phyloP scores from a whole-genome alignment of 2,113 vertebrate species.

The Chaetorhynchus papuensis region DNA sequence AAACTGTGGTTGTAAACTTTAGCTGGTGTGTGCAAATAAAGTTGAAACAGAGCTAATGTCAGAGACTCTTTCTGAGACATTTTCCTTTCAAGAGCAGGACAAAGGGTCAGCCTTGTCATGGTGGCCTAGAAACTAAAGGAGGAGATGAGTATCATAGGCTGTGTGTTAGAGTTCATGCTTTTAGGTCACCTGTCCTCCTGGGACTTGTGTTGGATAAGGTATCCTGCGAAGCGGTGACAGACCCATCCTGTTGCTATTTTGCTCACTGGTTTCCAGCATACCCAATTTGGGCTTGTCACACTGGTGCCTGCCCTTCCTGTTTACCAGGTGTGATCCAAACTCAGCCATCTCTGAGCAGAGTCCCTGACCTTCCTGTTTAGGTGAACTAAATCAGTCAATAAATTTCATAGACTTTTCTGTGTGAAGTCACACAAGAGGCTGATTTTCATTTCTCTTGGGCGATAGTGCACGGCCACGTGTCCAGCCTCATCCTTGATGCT shows the following conservation, averaged over 20 bases:
- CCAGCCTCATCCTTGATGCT: not conserved
- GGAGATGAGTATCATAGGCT: not conserved
- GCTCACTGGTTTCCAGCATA: not conserved
- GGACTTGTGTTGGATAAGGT: not conserved
- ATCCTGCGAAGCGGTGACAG: not conserved
- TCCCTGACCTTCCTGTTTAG: not conserved
- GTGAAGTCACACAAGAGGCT: not conserved
- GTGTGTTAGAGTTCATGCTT: not conserved
- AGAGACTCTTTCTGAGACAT: not conserved
- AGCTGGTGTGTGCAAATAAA: not conserved
- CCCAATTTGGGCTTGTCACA: not conserved
- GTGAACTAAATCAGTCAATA: not conserved
- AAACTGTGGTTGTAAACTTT: not conserved
- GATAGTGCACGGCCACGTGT: not conserved
- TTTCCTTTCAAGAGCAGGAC: not conserved
- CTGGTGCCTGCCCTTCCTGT: slow-evolving; percentile 46
- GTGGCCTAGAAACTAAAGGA: not conserved
- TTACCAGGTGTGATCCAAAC: slow-evolving; percentile 12
- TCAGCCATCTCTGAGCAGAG: not conserved
- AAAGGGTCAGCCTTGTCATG: not conserved
- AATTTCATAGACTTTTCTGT: not conserved
- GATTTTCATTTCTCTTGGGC: not conserved
- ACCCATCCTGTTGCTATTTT: slow-evolving; percentile 48
- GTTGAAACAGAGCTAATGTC: not conserved
- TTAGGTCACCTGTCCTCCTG: not conserved